These are phyloP conservation scores for Strix uralensis DNA, from an alignment of 2,113 vertebrate genomes.

Conservation along the genomic window DNA sequence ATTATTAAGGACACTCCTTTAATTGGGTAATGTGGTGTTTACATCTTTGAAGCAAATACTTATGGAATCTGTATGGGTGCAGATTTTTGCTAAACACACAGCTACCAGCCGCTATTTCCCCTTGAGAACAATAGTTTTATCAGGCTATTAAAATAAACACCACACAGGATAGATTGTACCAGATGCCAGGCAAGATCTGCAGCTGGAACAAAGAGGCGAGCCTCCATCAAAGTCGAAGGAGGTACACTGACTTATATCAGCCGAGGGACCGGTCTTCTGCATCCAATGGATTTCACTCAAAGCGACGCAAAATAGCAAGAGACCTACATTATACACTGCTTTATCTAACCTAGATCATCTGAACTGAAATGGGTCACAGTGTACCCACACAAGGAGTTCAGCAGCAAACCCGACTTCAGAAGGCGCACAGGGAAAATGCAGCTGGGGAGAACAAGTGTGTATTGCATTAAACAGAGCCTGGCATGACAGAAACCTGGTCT, in stretches of 20 bases:
- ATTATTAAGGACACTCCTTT: conserved; percentile 62
- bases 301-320: not conserved
- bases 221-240: conserved; percentile 2
- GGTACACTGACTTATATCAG: not conserved
- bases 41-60: conserved; percentile 54
- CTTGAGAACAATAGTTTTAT: conserved; percentile 11
- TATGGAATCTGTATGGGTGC: not conserved
- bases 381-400: conserved; percentile 56
- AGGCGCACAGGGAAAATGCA: conserved; percentile 20
- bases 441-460: not conserved
- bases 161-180: not conserved
- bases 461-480: not conserved
- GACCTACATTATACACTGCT: conserved; percentile 46
- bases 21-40: conserved; percentile 58
- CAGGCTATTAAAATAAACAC: conserved; percentile 24
- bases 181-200: not conserved
- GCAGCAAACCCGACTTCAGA: conserved; percentile 29
- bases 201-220: not conserved
- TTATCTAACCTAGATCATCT: conserved; percentile 57
- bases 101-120: not conserved
- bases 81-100: conserved; percentile 31
- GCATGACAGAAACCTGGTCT: not conserved
- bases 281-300: not conserved
- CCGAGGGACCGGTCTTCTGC: not conserved
- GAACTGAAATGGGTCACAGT: conserved; percentile 56